Conservation (phyloP, 2,113 vertebrate species). For the Atherinomorus stipes region DNA sequence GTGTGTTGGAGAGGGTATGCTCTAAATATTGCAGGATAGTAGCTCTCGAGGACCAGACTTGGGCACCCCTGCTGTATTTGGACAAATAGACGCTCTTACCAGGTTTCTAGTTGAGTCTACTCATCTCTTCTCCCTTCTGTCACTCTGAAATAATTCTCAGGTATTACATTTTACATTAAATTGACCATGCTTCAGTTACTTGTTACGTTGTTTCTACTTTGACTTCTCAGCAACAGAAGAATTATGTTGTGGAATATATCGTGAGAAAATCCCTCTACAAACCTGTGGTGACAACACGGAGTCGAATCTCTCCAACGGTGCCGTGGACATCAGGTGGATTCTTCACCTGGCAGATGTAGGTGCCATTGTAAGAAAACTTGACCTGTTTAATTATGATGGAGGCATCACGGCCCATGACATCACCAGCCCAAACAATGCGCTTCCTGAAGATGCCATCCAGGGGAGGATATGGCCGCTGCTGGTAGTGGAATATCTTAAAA, state of each 20-base stretch:
- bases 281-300: slow-evolving; percentile 87
- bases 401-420: slow-evolving; percentile 83
- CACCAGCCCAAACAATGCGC: slow-evolving; percentile 88
- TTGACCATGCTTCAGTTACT: too few species aligned
- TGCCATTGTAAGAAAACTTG: slow-evolving; percentile 91
- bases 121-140: too few species aligned
- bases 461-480: slow-evolving; percentile 79
- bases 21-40: too few species aligned
- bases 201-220: too few species aligned
- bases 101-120: too few species aligned
- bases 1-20: too few species aligned
- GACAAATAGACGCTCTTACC: too few species aligned
- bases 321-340: slow-evolving; percentile 92
- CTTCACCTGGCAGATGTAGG: slow-evolving; percentile 91
- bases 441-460: slow-evolving; percentile 83
- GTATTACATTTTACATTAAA: too few species aligned
- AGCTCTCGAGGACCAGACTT: too few species aligned
- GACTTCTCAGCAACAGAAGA: too few species aligned
- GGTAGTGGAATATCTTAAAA: slow-evolving; percentile 89
- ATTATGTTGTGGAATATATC: neutral
- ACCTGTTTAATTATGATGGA: slow-evolving; percentile 88
- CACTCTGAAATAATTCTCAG: too few species aligned
- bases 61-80: too few species aligned
- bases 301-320: slow-evolving; percentile 83
- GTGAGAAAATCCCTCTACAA: neutral